Evolutionary conservation across 1,140 invertebrate genomes (phyloP), one percentile per base, ranked within the genome.

Genomic region (Drosophila parvula): DNA sequence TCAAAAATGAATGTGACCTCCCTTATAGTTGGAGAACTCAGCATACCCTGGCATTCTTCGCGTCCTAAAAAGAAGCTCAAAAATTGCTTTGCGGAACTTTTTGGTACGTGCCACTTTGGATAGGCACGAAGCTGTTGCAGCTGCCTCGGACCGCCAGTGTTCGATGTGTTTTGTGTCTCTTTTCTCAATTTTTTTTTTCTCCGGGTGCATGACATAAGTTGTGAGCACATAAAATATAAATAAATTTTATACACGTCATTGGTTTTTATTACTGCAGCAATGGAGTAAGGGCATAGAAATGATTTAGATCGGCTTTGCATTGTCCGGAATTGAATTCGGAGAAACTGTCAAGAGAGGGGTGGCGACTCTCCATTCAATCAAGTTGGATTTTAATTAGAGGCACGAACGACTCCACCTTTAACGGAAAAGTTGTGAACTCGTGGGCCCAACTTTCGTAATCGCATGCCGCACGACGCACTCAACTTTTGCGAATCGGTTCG

Each of bases 221-320:
- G 79, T 70, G 40, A 86, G 83, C 83, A 86, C 83, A 86, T 86
- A 86, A 86, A 88, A 86, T 88, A 88, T 69, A 86, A 82, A 86
- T 86, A 86, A 86, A 86, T 86, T 86, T 86, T 83, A 81, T 79
- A 81, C 79, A 78, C 76, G 83, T 76, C 83, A 82, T 86, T 86
- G 83, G 83, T 60, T 86, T 86, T 86, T 86, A 86, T 86, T 86
- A 86, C 83, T 86, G 83, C 83, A 86, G 83, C 83, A 86, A 59
- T 41, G 67, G 36, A 36, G 57, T 36, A 68, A 22, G 28, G 65
- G 22, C 55, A 16, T 59, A 12, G 5, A 85, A 88, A 86, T 86
- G 83, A 86, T 86, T 86, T 82, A 86, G 45, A 74, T 61, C 44
- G n/a, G 27, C 14, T 30, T 12, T 18, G 34, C 50, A 41, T 64